Evolutionary conservation across 1,140 invertebrate genomes (phyloP).

Genomic region (Calephelis virginiensis): DNA sequence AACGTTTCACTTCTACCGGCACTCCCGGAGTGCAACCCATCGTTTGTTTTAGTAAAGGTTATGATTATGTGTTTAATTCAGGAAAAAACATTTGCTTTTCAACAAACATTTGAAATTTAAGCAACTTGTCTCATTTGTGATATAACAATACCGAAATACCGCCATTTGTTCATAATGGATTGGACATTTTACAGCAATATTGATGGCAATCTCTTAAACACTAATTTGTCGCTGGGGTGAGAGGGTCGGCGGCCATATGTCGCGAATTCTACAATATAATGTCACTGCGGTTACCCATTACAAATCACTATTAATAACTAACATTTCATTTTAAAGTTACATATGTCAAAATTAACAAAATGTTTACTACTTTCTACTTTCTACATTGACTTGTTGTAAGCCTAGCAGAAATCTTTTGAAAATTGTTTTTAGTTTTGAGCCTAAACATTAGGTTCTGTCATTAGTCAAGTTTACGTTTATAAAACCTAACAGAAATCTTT

Average conservation of each 20-base stretch:
- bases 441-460: too few relatives aligned
- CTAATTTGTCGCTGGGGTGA: conserved; percentile 49
- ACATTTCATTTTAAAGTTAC: conserved; percentile 30
- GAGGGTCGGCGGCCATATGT: conserved; percentile 54
- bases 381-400: too few relatives aligned
- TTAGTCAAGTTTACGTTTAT: too few relatives aligned
- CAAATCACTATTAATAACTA: not conserved
- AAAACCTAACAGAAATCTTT: too few relatives aligned
- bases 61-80: too few relatives aligned
- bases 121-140: not conserved
- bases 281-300: conserved; percentile 4
- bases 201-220: conserved; percentile 70
- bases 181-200: conserved; percentile 52
- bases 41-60: too few relatives aligned
- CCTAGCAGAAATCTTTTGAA: too few relatives aligned
- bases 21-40: too few relatives aligned
- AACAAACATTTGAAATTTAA: not conserved
- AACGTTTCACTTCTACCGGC: too few relatives aligned
- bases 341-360: conserved; percentile 30
- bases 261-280: conserved; percentile 31
- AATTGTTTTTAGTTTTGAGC: too few relatives aligned
- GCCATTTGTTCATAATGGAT: conserved; percentile 70
- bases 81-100: too few relatives aligned
- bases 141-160: conserved; percentile 39
- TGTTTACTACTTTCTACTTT: too few relatives aligned